Evolutionary conservation across 2,113 vertebrate species (phyloP), one percentile per base, ranked within the genome.

Genomic region (Festucalex cinctus): DNA sequence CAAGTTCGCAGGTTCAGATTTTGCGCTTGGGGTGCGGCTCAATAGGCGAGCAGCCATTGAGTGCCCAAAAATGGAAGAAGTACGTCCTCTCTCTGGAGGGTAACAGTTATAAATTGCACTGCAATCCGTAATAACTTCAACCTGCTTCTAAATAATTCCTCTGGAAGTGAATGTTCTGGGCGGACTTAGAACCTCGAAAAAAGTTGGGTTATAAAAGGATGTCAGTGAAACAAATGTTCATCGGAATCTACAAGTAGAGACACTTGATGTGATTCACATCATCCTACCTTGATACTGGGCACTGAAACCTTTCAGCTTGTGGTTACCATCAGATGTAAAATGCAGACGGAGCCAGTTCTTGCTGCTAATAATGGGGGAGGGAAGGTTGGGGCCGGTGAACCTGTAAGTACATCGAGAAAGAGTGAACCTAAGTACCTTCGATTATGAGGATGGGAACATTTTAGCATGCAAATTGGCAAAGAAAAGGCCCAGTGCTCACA

Each of bases 341-440:
- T 98, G 97, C 44, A 99, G 93, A 19, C 96, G 85, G 24, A 99
- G 93, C 97, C 97, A 99, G 14, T 99, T 98, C 75, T 98, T 99
- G 53, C 96, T 98, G 93, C 97, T 99, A 88, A 99, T 98, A 58
- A 98, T 95, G 0, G 97, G 97, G 1, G 97, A 94, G 0, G 97
- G 97, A 69, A 98, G 91, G 86, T 95, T 96, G 78, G 92, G 93
- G 53, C 97, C 97, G 0, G 96, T 98, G 85, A 99, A 97, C 97
- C 97, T 98, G 91, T 0, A 64, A 76, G 73, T 35, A 76, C 17
- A 66, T 13, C 75, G 8, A 24, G 44, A 75, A 17, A 57, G 32
- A 26, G 63, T 4, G 61, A n/a, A 56, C 7, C 1, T 32, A 3
- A 67, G 22, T 7, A 24, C 0, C 1, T 59, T 35, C 10, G 49